Conservation (phyloP, 2,888 invertebrate species). For the Ophion costatus region DNA sequence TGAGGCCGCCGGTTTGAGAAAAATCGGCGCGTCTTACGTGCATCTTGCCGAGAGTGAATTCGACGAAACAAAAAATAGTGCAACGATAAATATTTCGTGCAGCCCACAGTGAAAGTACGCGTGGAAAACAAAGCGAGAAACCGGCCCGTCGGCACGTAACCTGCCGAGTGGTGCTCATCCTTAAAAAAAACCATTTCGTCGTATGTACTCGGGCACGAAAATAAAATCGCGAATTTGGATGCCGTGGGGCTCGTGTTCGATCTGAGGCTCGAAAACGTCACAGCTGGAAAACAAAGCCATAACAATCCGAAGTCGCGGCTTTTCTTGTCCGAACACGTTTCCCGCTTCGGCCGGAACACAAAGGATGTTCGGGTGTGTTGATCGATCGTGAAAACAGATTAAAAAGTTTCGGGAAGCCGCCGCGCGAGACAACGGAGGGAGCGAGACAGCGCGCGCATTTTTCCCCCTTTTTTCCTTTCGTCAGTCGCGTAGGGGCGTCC, state of each 20-base stretch:
- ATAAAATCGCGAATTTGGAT: no score
- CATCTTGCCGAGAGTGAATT: background rate
- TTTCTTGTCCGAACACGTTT: background rate
- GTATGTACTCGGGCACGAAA: no score
- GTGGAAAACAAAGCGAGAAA: conserved; percentile 5
- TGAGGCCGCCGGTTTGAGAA: no score
- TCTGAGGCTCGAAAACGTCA: no score
- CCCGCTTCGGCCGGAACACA: background rate
- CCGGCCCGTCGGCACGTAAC: conserved; percentile 45
- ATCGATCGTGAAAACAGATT: conserved; percentile 27
- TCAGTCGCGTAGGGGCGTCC: conserved; percentile 44
- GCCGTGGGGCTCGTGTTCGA: no score
- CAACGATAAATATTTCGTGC: conserved; percentile 9
- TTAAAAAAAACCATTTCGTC: no score
- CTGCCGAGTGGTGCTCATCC: background rate
- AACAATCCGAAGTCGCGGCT: background rate
- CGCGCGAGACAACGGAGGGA: background rate
- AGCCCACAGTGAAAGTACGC: background rate
- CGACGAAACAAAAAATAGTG: background rate
- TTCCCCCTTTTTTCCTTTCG: background rate
- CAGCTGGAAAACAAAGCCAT: background rate
- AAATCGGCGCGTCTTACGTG: no score
- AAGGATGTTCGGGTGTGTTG: conserved; percentile 13
- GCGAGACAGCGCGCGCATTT: conserved; percentile 38
- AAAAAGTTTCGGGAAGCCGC: conserved; percentile 21